phyloP scores from a whole-genome alignment of 2,113 vertebrate species.

The Laticauda colubrina region DNA sequence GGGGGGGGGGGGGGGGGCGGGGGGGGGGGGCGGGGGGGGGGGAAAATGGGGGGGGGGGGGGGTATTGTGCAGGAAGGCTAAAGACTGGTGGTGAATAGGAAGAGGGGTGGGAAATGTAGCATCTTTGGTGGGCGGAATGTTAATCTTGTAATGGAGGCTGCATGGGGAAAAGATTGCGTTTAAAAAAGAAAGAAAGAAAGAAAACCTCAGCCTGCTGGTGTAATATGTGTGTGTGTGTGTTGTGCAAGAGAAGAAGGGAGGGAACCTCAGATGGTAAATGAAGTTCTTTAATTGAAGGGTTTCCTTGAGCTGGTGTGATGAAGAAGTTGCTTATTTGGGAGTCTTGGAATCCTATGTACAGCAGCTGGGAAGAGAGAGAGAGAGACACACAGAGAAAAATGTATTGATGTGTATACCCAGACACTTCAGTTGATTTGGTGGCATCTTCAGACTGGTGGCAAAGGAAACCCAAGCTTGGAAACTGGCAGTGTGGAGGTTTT shows the following conservation, averaged over 20 bases:
- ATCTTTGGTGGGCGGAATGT: constrained; percentile 58
- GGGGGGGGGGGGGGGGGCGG: rapidly evolving
- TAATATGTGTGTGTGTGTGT: constrained; percentile 37
- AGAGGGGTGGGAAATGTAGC: constrained; percentile 32
- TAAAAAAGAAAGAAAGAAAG: not conserved
- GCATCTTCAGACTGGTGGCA: constrained; percentile 33
- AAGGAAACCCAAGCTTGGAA: constrained; percentile 25
- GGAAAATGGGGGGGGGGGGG: rapidly evolving
- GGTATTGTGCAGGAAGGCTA: not conserved
- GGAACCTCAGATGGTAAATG: constrained; percentile 46
- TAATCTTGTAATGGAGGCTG: constrained; percentile 66
- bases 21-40: rapidly evolving
- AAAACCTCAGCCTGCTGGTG: constrained; percentile 44
- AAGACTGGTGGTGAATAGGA: not conserved
- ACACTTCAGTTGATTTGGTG: constrained; percentile 1
- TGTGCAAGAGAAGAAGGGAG: constrained; percentile 18
- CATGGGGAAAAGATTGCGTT: constrained; percentile 60
- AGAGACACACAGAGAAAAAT: not conserved
- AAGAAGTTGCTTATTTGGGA: constrained; percentile 56
- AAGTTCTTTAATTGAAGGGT: constrained; percentile 64
- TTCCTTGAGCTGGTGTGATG: constrained; percentile 43
- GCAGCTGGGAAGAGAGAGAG: not conserved
- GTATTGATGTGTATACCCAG: not conserved
- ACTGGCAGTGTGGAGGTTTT: constrained; percentile 34
- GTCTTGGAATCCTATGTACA: constrained; percentile 40